phyloP scores from a whole-genome alignment of 2,113 vertebrate species.

The Rhinoderma darwinii region DNA sequence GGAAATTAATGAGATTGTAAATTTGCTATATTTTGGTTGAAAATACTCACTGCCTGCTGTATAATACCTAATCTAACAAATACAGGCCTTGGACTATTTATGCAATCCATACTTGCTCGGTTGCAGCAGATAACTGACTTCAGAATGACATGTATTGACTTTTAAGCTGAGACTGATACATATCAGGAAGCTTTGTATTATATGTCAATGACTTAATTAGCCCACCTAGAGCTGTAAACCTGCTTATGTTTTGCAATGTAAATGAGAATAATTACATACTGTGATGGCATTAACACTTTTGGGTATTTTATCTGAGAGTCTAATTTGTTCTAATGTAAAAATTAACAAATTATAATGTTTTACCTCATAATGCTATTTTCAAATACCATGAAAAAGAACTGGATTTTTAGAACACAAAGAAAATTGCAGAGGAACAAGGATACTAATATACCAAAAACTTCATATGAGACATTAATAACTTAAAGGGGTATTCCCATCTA shows the following conservation, averaged over 20 bases:
- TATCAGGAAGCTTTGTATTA: slow-evolving; percentile 5
- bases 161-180: slow-evolving; percentile 13
- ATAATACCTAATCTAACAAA: background rate
- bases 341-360: background rate
- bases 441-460: too few relatives aligned
- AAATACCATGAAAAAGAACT: too few relatives aligned
- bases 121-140: slow-evolving; percentile 6
- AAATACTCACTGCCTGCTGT: background rate
- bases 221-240: background rate
- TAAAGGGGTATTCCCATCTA: too few relatives aligned
- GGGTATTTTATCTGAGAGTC: background rate
- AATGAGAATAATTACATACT: background rate
- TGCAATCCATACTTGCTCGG: background rate
- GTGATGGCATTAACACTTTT: background rate
- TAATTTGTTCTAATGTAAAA: background rate
- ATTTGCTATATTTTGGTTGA: background rate
- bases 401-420: too few relatives aligned
- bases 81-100: background rate
- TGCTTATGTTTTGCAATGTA: background rate
- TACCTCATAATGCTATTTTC: background rate
- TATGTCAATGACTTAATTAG: slow-evolving; percentile 17
- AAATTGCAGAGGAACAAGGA: too few relatives aligned
- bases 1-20: slow-evolving; percentile 1
- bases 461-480: too few relatives aligned
- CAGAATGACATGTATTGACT: slow-evolving; percentile 6